Evolutionary conservation across 2,113 vertebrate genomes (phyloP).

Genomic region (Hydrochoerus hydrochaeris): DNA sequence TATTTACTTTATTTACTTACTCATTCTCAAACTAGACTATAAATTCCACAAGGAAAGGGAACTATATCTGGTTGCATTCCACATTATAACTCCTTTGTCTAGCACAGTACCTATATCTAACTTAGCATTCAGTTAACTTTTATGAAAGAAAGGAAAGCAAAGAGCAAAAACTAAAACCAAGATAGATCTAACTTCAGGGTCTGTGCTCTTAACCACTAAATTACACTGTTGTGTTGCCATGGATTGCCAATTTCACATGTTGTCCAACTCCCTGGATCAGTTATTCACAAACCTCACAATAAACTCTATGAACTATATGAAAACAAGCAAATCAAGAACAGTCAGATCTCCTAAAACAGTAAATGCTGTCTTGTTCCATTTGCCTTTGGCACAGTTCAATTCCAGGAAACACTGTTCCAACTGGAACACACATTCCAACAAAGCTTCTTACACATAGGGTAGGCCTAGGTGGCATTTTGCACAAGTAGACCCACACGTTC

Average conservation of each 20-base stretch:
- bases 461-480: background rate
- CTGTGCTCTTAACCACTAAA: background rate
- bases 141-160: background rate
- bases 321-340: slow-evolving; percentile 47
- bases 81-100: background rate
- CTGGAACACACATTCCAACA: slow-evolving; percentile 44
- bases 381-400: slow-evolving; percentile 1
- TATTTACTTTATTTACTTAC: slow-evolving; percentile 24
- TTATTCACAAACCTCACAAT: slow-evolving; percentile 39
- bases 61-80: background rate
- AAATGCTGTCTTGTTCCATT: background rate
- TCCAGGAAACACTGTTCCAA: slow-evolving; percentile 25
- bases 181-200: background rate
- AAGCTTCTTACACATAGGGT: background rate
- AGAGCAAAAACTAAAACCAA: background rate
- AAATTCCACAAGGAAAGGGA: background rate
- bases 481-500: background rate
- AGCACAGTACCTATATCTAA: background rate
- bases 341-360: slow-evolving; percentile 26
- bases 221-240: background rate
- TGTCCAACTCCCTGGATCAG: background rate
- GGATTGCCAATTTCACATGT: background rate
- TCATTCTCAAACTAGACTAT: background rate
- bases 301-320: slow-evolving; percentile 35
- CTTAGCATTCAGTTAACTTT: background rate